These are phyloP conservation scores for Macaca nemestrina DNA, from an alignment of 2,113 vertebrate genomes.

Conservation along the genomic window DNA sequence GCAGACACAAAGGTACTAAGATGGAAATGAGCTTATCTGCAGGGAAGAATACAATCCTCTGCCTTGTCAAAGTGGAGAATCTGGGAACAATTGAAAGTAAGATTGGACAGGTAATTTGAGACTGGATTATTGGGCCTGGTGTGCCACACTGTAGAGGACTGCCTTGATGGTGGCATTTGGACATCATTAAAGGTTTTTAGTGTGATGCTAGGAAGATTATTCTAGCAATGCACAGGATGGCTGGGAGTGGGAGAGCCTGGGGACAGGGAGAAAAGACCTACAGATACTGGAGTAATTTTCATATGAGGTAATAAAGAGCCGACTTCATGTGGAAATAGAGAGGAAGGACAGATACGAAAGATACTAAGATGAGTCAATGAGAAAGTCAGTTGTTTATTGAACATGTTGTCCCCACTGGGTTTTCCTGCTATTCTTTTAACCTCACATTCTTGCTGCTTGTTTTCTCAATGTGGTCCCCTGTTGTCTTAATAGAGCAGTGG, in stretches of 20 bases:
- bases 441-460: conserved; percentile 40
- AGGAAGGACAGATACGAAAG: neutral
- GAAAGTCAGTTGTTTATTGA: conserved; percentile 47
- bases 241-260: neutral
- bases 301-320: neutral
- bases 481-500: conserved; percentile 70
- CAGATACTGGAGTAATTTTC: neutral
- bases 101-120: neutral
- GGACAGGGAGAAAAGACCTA: neutral
- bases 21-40: neutral
- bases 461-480: conserved; percentile 62
- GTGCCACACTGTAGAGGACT: neutral
- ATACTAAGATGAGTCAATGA: conserved; percentile 13
- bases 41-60: neutral
- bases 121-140: neutral
- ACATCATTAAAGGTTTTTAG: neutral
- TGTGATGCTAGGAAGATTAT: conserved; percentile 9
- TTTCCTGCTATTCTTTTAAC: conserved; percentile 43
- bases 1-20: neutral
- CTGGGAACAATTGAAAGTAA: neutral
- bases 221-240: neutral
- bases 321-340: conserved; percentile 21
- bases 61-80: neutral
- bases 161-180: neutral
- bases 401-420: conserved; percentile 41